Base-by-base conservation (phyloP, 1,140 invertebrate genomes). In the Metaphire vulgaris region DNA sequence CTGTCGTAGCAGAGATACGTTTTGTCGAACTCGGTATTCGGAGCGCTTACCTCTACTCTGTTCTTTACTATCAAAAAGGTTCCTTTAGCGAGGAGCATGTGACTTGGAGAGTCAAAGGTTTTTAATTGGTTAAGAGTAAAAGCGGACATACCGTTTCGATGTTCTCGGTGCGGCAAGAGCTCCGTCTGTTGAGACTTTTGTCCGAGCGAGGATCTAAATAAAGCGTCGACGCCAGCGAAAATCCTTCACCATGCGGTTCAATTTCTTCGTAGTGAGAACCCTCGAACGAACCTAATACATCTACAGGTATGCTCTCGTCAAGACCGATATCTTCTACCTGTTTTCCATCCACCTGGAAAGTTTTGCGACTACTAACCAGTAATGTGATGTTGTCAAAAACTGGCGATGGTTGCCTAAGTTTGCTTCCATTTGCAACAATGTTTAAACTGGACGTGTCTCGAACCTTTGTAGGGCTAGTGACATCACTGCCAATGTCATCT, bases 221-320 rank as follows among this genome's bases (percentile, higher is more conserved):
- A 71, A 31, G 75, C 56, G 15, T 15, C 28, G 74, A 74, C 15
- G 26, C 21, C 12, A 31, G 12, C 14, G 21, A 26, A 2, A 21
- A 6, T 6, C 29, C 26, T 29, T 33, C 31, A 33, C 74, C 67
- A 28, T 71, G 29, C 28, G 32, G 30, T n/a, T 78, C 77, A 64
- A 78, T 78, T 68, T 78, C 77, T 69, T 78, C 77, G 56, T 78
- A 78, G 31, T 78, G 74, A 1, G 77, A 78, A 33, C 29, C 16
- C 26, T 78, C 69, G 30, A 67, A 67, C 6, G 68, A 33, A n/a
- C 65, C 56, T 32, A 29, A 2, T 21, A 32, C 33, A 30, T 29
- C 33, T n/a, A 32, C 29, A 2, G 32, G 30, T 29, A 56, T 34
- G 32, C 28, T 66, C 72, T 56, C 6, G 41, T 28, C 33, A 29